phyloP scores from a whole-genome alignment of 2,797 vertebrate genomes.

The Poeciliopsis infans region DNA sequence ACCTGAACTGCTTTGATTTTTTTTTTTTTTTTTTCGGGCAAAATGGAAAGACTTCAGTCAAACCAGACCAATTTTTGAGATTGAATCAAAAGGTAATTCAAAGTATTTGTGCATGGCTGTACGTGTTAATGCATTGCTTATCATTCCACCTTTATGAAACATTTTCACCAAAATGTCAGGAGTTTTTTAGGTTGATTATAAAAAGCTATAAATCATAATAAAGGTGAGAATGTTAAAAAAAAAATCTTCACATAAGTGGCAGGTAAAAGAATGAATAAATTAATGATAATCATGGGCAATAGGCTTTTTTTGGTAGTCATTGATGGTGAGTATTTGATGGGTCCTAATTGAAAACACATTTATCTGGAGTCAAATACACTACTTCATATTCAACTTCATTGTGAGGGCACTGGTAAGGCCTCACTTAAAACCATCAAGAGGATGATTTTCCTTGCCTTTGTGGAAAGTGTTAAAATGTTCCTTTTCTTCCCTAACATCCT shows the following conservation, averaged over 20 bases:
- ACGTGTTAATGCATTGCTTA: neutral
- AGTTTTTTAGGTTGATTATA: neutral
- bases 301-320: conserved; percentile 46
- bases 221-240: neutral
- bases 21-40: neutral
- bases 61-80: neutral
- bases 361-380: conserved; percentile 57
- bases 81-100: neutral
- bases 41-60: neutral
- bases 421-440: conserved; percentile 79
- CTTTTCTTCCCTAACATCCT: conserved; percentile 29
- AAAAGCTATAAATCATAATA: neutral
- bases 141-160: neutral
- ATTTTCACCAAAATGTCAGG: neutral
- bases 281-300: conserved; percentile 60
- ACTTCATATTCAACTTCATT: conserved; percentile 52
- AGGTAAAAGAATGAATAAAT: conserved; percentile 54
- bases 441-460: conserved; percentile 69
- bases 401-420: conserved; percentile 70
- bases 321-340: conserved; percentile 67
- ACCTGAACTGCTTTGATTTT: neutral
- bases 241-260: conserved; percentile 70
- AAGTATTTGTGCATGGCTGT: neutral
- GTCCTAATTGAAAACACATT: conserved; percentile 76
- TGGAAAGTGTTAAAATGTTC: conserved; percentile 47